A percentile compares a stretch with the other conserved stretches of the same genome.
These are phyloP conservation scores for Lophotis ruficrista DNA, from an alignment of 2,113 vertebrate genomes.

Conservation along the genomic window DNA sequence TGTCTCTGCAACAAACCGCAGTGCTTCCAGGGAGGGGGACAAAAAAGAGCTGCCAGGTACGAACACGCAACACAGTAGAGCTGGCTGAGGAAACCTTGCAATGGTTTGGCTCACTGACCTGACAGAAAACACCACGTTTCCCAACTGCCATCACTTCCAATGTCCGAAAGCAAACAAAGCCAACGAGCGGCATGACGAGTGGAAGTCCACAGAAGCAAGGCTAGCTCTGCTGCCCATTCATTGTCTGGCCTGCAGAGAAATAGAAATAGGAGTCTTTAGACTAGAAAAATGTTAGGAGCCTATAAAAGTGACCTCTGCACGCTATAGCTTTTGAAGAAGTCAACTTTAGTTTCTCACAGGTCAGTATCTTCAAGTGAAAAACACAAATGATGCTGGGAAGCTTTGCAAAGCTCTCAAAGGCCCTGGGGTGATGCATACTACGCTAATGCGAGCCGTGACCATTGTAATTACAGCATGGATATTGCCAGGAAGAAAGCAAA, in stretches of 20 bases:
- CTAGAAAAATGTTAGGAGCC: not conserved
- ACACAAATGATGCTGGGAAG: not conserved
- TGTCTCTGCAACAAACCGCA: not conserved
- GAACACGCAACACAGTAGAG: not conserved
- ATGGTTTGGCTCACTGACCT: not conserved
- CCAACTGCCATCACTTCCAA: not conserved
- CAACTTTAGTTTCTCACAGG: not conserved
- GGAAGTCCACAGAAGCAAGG: not conserved
- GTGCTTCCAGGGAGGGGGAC: not conserved
- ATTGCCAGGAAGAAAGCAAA: not conserved
- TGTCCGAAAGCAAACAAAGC: not conserved
- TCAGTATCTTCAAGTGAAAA: not conserved
- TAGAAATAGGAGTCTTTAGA: not conserved
- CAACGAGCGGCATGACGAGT: not conserved
- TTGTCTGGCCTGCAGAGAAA: not conserved
- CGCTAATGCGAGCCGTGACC: not conserved
- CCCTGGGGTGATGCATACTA: not conserved
- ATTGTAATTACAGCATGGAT: not conserved
- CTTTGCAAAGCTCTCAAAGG: not conserved
- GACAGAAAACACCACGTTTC: not conserved
- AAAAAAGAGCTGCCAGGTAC: not conserved
- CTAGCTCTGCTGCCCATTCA: not conserved
- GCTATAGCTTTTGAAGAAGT: not conserved
- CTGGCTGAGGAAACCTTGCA: not conserved
- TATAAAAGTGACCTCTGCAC: not conserved